Conservation (phyloP, 2,888 invertebrate genomes). For the Zootermopsis nevadensis region DNA sequence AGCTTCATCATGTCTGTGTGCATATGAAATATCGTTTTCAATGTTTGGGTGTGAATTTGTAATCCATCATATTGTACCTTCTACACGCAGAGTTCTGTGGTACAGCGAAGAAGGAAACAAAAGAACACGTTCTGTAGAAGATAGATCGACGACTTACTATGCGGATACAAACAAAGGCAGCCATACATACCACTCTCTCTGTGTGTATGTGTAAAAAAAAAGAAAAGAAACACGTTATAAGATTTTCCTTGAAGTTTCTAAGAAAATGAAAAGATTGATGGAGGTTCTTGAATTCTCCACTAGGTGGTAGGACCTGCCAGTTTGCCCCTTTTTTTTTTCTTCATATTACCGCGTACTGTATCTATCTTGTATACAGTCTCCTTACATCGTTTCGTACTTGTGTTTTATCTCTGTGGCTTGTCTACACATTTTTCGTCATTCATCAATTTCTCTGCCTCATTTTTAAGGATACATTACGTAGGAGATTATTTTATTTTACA, state of each 20-base stretch:
- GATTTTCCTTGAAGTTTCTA: constrained; percentile 34
- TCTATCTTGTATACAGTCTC: neutral
- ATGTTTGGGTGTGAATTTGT: constrained; percentile 32
- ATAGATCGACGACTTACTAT: constrained; percentile 28
- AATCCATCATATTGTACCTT: constrained; percentile 37
- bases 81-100: constrained; percentile 30
- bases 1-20: neutral
- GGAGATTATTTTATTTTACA: too few relatives aligned
- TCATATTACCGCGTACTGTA: neutral
- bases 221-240: constrained; percentile 26
- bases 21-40: constrained; percentile 21
- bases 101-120: constrained; percentile 8
- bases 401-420: too few relatives aligned
- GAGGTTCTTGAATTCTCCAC: constrained; percentile 35
- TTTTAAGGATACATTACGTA: neutral
- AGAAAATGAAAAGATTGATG: constrained; percentile 41
- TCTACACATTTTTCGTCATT: neutral
- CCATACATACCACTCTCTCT: neutral
- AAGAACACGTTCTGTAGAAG: constrained; percentile 24
- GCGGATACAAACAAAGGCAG: constrained; percentile 22
- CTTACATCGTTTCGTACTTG: too few relatives aligned
- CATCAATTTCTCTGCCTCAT: constrained; percentile 12
- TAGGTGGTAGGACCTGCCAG: constrained; percentile 27
- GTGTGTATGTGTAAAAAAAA: neutral
- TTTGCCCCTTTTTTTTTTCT: neutral